These are phyloP conservation scores for Nasonia giraulti DNA, from an alignment of 1,140 invertebrate genomes.

Conservation along the genomic window DNA sequence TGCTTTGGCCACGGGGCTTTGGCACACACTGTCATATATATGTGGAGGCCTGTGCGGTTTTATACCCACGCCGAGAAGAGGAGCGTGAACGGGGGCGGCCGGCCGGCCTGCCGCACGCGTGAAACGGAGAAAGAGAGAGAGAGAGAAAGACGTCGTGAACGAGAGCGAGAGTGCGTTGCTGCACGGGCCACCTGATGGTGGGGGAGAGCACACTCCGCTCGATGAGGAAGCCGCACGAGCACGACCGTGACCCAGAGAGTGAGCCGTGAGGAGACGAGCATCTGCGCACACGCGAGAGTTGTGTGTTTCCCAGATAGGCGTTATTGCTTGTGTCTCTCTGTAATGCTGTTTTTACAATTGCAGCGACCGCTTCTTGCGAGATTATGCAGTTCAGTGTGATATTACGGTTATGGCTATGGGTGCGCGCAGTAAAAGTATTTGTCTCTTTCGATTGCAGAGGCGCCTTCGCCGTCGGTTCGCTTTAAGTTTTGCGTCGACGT, in stretches of 20 bases:
- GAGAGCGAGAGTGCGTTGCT: slow-evolving; percentile 52
- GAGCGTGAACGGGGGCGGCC: slow-evolving; percentile 34
- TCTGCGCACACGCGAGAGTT: neutral
- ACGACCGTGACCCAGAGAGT: slow-evolving; percentile 56
- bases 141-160: slow-evolving; percentile 43
- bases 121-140: slow-evolving; percentile 55
- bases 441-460: neutral
- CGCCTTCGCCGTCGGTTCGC: no score
- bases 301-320: no score
- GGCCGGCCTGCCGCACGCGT: slow-evolving; percentile 28
- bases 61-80: slow-evolving; percentile 56
- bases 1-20: slow-evolving; percentile 48
- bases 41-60: slow-evolving; percentile 54
- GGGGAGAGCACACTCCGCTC: slow-evolving; percentile 29
- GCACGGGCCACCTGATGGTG: neutral
- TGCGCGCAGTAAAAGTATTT: neutral
- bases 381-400: neutral
- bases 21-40: slow-evolving; percentile 63
- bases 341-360: neutral
- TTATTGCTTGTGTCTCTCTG: no score
- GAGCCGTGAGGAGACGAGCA: neutral
- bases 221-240: slow-evolving; percentile 15
- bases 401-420: no score
- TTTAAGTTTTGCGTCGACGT: no score
- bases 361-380: neutral